Evolutionary conservation across 2,113 vertebrate species (phyloP).

Genomic region (Zapornia atra): DNA sequence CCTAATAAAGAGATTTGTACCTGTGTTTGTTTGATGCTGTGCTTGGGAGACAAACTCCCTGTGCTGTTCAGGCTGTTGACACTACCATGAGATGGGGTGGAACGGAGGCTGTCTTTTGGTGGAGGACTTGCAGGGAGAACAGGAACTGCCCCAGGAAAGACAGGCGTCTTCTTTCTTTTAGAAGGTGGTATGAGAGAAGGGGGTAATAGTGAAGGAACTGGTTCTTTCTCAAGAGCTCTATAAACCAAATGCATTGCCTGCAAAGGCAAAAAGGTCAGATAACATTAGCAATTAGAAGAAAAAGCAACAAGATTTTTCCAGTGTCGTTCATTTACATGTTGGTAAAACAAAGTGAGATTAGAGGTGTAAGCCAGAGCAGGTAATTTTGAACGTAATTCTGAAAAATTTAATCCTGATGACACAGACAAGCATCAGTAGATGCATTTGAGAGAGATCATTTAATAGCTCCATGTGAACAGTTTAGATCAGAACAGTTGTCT

Average conservation of each 20-base stretch:
- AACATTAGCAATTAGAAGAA: background rate
- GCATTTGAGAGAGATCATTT: background rate
- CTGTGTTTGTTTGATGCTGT: slow-evolving; percentile 87
- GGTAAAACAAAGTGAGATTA: background rate
- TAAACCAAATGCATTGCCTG: slow-evolving; percentile 99
- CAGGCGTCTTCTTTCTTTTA: slow-evolving; percentile 89
- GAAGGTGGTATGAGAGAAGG: slow-evolving; percentile 88
- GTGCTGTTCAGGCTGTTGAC: slow-evolving; percentile 92
- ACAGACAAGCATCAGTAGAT: background rate
- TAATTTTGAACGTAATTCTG: background rate
- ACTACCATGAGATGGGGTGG: slow-evolving; percentile 93
- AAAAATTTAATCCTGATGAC: background rate
- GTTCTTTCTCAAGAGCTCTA: slow-evolving; percentile 96
- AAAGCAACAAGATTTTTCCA: background rate
- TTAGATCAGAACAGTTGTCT: background rate
- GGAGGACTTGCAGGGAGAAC: slow-evolving; percentile 92
- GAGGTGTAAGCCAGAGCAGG: background rate
- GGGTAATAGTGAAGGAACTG: slow-evolving; percentile 89
- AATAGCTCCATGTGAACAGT: background rate
- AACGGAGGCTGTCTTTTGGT: slow-evolving; percentile 91
- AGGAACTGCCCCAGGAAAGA: slow-evolving; percentile 81
- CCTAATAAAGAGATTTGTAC: slow-evolving; percentile 54
- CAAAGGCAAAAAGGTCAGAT: background rate
- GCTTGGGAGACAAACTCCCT: slow-evolving; percentile 92
- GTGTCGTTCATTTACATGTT: background rate